phyloP scores from a whole-genome alignment of 2,113 vertebrate species.

The Ascaphus truei region DNA sequence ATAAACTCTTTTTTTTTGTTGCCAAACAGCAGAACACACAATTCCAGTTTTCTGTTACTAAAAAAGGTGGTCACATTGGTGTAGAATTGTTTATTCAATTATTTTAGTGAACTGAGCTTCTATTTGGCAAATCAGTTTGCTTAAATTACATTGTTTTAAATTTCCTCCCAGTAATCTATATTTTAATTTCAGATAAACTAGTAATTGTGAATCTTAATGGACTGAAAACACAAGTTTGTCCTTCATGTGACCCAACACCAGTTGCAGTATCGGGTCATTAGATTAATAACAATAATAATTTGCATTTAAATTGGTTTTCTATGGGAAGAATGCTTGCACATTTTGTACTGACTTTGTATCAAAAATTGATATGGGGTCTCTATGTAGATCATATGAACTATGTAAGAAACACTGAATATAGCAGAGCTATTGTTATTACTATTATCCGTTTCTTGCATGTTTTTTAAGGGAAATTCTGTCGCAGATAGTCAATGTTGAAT shows the following conservation, averaged over 20 bases:
- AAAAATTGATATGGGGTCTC: conserved; percentile 19
- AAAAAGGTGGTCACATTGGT: too few species aligned
- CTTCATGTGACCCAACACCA: conserved; percentile 15
- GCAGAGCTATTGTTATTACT: background rate
- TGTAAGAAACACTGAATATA: conserved; percentile 1
- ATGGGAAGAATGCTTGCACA: conserved; percentile 16
- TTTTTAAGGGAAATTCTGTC: background rate
- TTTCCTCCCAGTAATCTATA: background rate
- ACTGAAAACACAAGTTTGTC: conserved; percentile 8
- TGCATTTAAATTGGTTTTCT: conserved; percentile 35
- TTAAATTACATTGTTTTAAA: background rate
- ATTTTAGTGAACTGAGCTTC: conserved; percentile 11
- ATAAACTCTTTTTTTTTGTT: background rate
- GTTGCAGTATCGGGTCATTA: conserved; percentile 27
- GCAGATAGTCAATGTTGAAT: too few species aligned
- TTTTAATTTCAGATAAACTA: conserved; percentile 2
- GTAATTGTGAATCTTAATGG: conserved; percentile 31
- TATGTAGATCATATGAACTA: conserved; percentile 14
- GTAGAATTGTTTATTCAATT: background rate
- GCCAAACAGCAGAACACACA: background rate
- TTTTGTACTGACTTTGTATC: conserved; percentile 10
- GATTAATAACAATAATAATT: conserved; percentile 38
- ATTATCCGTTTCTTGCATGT: background rate
- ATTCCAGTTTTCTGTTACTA: background rate
- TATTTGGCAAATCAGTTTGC: too few species aligned